Evolutionary conservation across 2,888 invertebrate species (phyloP), one percentile per base, ranked within the genome.

Genomic region (Phengaris arion): DNA sequence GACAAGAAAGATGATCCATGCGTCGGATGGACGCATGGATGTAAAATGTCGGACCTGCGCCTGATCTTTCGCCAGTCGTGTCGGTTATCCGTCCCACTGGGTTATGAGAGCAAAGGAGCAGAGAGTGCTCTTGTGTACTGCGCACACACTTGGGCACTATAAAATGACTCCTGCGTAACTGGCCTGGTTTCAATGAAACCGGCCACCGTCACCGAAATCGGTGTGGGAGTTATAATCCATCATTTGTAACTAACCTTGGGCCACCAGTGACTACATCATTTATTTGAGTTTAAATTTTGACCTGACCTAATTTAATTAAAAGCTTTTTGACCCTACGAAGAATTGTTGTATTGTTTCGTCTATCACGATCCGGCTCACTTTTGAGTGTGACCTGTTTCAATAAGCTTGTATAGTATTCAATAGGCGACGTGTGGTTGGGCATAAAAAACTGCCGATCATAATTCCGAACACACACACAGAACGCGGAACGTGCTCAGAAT

Each of bases 361-460:
- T 64, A 64, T 64, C 64, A 45, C 35, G 64, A 64, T 35, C 45
- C 64, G 64, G 64, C 64, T 64, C 10, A 64, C 64, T 64, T 64
- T 64, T 64, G 7, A 64, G 64, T 46, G 64, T 73, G 75, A 75
- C 75, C 75, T 75, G 35, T 64, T 64, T 64, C 64, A 64, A 64
- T 64, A 64, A 64, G 64, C 82, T 84, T 87, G 89, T 88, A 88
- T 85, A 83, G 86, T 86, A 91, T 92, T 92, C 90, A 92, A 92
- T 93, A 91, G 89, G 89, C 89, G 88, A 86, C 83, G 87, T 86
- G 86, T 85, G 87, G 85, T 83, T 81, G 81, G 82, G 85, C 89
- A 91, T 90, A 91, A 93, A 92, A 92, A 92, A 86, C 84, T 83
- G 81, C 81, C 81, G 79, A 87, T 92, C 89, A 84, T 83, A 84